Base-by-base conservation (phyloP, 2,113 vertebrate species). In the Sapayoa aenigma region DNA sequence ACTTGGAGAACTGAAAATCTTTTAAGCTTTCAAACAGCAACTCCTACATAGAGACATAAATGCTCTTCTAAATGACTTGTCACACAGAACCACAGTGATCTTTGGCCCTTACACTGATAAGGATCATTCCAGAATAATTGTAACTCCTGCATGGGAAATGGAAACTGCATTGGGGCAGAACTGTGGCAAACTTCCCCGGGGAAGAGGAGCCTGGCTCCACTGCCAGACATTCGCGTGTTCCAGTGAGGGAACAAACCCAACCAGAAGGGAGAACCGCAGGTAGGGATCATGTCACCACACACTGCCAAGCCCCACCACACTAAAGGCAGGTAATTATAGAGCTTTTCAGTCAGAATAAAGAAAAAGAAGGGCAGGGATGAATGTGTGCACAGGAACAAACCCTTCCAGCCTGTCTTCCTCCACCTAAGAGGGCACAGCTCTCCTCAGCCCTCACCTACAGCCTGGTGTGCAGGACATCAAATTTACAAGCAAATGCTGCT, bases 221-320 rank as follows among this genome's bases (percentile, higher is more conserved):
- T 42, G 24, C 15, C 30, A 2, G 7, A 18, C 14, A 3, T 14
- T 30, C 28, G 60, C 0, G 0, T 0, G 11, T 11, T 30, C 47
- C 52, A 44, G 18, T 12, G 11, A 19, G 20, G 49, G 6, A 49
- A 41, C 49, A 49, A 66, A 60, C 12, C 21, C 27, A 62, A 5
- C 1, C 7, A 52, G 19, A 23, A 53, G 25, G 44, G 37, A 69
- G 37, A 62, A 55, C 33, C 2, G 22, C 18, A 76, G 63, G 25
- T 1, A 31, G n/a, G 37, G 56, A 42, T 67, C 60, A 12, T 28
- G 44, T 37, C 82, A 59, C 44, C 62, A 52, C 39, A 21, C 19
- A 3, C 59, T 33, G 74, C 59, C 41, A 22, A 35, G 49, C 27
- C 65, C 67, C 12, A 6, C 16, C n/a, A 25, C 17, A 2, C 11